These are phyloP conservation scores for Murina feae DNA, from an alignment of 2,113 vertebrate species.

Conservation along the genomic window DNA sequence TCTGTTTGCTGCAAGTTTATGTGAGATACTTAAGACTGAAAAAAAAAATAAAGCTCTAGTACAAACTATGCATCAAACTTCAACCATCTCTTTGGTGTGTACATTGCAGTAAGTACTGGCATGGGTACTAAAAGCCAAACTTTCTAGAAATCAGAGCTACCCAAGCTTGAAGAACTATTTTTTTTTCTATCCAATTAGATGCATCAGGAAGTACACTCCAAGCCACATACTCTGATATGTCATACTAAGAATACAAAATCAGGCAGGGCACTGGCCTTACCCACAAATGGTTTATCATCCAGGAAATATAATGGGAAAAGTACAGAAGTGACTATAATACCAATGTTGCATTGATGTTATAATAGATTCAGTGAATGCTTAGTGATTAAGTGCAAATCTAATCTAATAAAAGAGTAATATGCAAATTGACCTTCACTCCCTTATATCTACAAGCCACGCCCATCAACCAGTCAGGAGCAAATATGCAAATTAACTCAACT, in stretches of 20 bases:
- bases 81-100: not conserved
- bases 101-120: not conserved
- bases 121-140: not conserved
- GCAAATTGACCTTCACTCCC: too few species aligned
- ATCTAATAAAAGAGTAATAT: too few species aligned
- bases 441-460: too few species aligned
- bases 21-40: not conserved
- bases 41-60: not conserved
- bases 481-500: too few species aligned
- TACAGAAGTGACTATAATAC: not conserved
- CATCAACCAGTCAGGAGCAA: too few species aligned
- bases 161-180: not conserved
- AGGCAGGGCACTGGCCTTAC: not conserved
- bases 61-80: not conserved
- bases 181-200: not conserved
- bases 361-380: constrained; percentile 66
- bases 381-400: constrained; percentile 69
- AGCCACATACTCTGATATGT: not conserved
- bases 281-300: not conserved
- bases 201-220: not conserved
- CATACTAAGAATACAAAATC: not conserved
- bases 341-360: constrained; percentile 39
- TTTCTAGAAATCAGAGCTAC: not conserved
- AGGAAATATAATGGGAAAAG: not conserved
- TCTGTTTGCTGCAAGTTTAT: not conserved